Conservation (phyloP, 1,140 invertebrate species). For the Ptiloglossa arizonensis region DNA sequence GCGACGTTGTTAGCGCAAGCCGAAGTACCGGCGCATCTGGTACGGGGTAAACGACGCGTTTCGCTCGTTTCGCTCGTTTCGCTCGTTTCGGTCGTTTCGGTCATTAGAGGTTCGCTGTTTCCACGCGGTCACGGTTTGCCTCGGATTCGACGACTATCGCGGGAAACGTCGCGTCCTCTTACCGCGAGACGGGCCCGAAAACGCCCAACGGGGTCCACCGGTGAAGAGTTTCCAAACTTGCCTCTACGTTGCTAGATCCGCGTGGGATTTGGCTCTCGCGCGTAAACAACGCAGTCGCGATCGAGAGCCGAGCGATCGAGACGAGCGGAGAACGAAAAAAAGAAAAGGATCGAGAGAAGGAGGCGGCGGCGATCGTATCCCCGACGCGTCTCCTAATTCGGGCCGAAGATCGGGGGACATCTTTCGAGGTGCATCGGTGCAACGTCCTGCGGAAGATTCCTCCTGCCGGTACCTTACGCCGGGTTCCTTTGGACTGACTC, state of each 20-base stretch:
- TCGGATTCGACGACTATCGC: too few species aligned
- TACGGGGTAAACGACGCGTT: not conserved
- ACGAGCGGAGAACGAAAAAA: not conserved
- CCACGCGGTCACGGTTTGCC: too few species aligned
- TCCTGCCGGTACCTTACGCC: constrained; percentile 53
- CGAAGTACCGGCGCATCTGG: constrained; percentile 12
- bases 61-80: too few species aligned
- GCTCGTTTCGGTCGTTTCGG: not conserved
- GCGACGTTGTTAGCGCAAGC: constrained; percentile 41
- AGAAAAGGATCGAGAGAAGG: not conserved
- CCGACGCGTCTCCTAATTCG: constrained; percentile 55
- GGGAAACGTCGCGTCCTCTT: too few species aligned
- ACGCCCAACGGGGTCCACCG: too few species aligned
- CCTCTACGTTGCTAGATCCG: not conserved
- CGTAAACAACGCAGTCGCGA: not conserved
- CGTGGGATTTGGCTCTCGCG: not conserved
- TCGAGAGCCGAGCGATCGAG: not conserved
- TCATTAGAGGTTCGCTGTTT: constrained; percentile 11
- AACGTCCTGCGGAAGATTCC: constrained; percentile 65
- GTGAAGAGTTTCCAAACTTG: not conserved
- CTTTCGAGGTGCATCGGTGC: constrained; percentile 53
- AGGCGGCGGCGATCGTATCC: constrained; percentile 14
- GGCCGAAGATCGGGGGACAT: constrained; percentile 54
- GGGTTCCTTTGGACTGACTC: constrained; percentile 71
- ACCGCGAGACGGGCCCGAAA: too few species aligned